Conservation (phyloP, 1,140 invertebrate species). For the Panagrolaimus sp. region DNA sequence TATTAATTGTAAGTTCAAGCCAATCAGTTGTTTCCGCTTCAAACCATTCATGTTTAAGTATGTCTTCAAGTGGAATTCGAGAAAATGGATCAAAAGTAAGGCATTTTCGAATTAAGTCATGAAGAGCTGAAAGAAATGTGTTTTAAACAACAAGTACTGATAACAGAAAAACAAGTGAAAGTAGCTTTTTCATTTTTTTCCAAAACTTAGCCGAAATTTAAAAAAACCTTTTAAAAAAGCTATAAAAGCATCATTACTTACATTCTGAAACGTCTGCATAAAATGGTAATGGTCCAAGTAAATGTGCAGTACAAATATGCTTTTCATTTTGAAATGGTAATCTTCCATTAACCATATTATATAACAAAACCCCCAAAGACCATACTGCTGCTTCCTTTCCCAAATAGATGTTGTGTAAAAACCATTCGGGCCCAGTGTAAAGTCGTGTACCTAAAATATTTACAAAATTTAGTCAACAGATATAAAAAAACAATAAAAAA, state of each 20-base stretch:
- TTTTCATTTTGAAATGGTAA: conserved; percentile 68
- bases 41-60: conserved; percentile 10
- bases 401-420: conserved; percentile 64
- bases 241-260: no score
- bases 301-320: conserved; percentile 62
- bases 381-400: conserved; percentile 66
- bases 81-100: conserved; percentile 2
- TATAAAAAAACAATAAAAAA: neutral
- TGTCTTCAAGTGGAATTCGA: conserved; percentile 15
- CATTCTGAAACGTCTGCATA: conserved; percentile 17
- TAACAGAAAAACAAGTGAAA: no score
- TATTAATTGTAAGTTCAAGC: neutral
- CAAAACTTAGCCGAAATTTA: no score
- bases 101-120: conserved; percentile 15
- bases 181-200: no score
- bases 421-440: conserved; percentile 69
- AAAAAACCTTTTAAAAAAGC: no score
- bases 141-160: no score
- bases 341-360: conserved; percentile 69
- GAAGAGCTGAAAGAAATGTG: neutral
- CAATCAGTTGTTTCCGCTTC: conserved; percentile 9
- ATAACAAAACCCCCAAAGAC: conserved; percentile 68
- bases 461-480: no score
- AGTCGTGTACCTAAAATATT: conserved; percentile 63
- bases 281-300: conserved; percentile 39